Evolutionary conservation across 2,888 invertebrate genomes (phyloP), one percentile per base, ranked within the genome.

Genomic region (Campopleginae sp.): DNA sequence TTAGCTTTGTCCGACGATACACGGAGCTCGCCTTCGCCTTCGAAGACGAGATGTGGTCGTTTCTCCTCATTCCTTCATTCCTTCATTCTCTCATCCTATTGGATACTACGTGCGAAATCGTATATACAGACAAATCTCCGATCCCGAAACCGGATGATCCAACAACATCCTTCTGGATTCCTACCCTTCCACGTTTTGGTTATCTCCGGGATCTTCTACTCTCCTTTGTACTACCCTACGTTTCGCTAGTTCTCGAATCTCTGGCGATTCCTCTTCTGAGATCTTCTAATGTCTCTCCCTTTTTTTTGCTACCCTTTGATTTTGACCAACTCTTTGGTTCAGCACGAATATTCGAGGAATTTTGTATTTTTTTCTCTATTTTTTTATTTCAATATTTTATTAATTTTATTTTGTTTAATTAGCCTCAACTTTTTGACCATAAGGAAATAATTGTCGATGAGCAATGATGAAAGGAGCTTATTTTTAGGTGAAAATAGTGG

Each of bases 1-100:
- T 89, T 89, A 81, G 87, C 88, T 89, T 89, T 87, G 87, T 87
- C 80, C 86, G 88, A 86, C 87, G 82, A 65, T 76, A 75, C 70
- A 79, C 82, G 38, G 63, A n/a, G 61, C 38, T 61, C 58, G 51
- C 79, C 71, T 75, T 66, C 44, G 54, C 58, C 66, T 68, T 66
- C 79, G 27, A 31, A 74, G 82, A 82, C 79, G 79, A 78, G 74
- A 82, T 80, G 77, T 80, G 74, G 71, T 80, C 79, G 83, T 80
- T 38, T 66, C 72, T 77, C 80, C 79, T 82, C 76, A 76, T 72
- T 61, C 42, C 72, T 42, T 19, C 46, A 68, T 63, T 66, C 66
- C 33, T 44, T 14, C 27, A 54, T 65, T 33, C 48, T 71, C 61
- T 19, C 14, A 54, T 70, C 51, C 77, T 61, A 58, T 48, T 63